Evolutionary conservation across 2,797 vertebrate genomes (phyloP).

Genomic region (Podargus strigoides): DNA sequence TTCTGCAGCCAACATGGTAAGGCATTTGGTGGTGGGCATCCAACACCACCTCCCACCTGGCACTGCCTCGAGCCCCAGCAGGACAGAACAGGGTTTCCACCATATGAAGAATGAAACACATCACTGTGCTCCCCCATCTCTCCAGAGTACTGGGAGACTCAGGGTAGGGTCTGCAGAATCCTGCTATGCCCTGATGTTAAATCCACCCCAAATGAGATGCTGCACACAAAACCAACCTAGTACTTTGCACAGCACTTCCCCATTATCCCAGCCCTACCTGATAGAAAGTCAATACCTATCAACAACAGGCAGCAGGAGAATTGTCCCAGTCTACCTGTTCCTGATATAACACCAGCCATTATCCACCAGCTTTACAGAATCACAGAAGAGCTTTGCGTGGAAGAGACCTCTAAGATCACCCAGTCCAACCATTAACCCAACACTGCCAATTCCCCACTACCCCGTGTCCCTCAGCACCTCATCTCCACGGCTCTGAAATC

Average conservation of each 20-base stretch:
- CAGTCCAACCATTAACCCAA: no score
- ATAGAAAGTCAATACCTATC: not conserved
- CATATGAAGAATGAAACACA: not conserved
- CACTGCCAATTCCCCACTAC: no score
- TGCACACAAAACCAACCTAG: not conserved
- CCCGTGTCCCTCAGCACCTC: no score
- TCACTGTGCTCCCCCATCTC: no score
- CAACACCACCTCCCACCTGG: not conserved
- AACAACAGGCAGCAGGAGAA: not conserved
- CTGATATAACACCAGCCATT: not conserved
- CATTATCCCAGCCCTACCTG: rapidly evolving
- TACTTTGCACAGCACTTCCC: not conserved
- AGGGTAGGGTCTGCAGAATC: no score
- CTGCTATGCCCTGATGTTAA: rapidly evolving
- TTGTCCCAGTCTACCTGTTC: not conserved
- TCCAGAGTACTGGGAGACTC: not conserved
- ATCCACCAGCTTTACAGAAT: not conserved
- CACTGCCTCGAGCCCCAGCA: rapidly evolving
- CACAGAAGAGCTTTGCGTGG: no score
- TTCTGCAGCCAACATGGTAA: not conserved
- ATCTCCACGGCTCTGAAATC: no score
- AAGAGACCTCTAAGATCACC: no score
- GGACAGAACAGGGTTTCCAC: not conserved
- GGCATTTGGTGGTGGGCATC: not conserved
- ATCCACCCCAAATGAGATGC: not conserved